Conservation (phyloP, 2,113 vertebrate genomes). For the Forbesichthys papilliferus region DNA sequence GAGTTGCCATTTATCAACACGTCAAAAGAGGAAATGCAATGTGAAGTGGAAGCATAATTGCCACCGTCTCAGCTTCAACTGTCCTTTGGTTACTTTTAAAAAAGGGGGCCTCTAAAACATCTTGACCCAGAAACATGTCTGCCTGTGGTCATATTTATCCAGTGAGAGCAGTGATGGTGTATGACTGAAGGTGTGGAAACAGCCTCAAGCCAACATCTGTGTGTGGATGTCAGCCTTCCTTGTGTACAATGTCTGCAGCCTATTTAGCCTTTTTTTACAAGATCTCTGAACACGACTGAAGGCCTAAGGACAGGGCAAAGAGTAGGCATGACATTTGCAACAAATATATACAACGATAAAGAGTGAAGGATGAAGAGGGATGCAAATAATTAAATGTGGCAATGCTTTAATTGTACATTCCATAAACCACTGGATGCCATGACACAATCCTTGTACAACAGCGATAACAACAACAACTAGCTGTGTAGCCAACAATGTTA, state of each 20-base stretch:
- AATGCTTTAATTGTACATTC: not conserved
- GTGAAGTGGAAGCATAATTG: constrained; percentile 56
- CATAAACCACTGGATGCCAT: not conserved
- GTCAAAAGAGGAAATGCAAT: constrained; percentile 47
- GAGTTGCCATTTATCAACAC: constrained; percentile 64
- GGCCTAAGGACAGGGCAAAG: constrained; percentile 53
- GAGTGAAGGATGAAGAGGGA: not conserved
- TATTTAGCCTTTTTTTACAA: constrained; percentile 54
- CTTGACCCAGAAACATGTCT: constrained; percentile 59
- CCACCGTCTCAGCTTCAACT: constrained; percentile 32
- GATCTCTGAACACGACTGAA: constrained; percentile 42
- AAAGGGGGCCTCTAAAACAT: constrained; percentile 36
- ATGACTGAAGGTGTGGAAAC: constrained; percentile 75
- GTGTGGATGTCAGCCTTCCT: constrained; percentile 68
- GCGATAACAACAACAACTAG: constrained; percentile 11
- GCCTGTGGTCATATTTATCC: constrained; percentile 66
- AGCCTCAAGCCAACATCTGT: constrained; percentile 58
- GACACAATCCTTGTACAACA: constrained; percentile 1
- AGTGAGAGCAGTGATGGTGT: constrained; percentile 74
- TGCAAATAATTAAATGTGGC: not conserved
- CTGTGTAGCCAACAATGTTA: constrained; percentile 26
- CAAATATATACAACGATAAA: not conserved
- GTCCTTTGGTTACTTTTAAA: constrained; percentile 45
- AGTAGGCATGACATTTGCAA: constrained; percentile 3
- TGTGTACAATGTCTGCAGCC: constrained; percentile 52